These are phyloP conservation scores for Tiliacea citrago DNA, from an alignment of 2,888 invertebrate genomes.

Conservation along the genomic window DNA sequence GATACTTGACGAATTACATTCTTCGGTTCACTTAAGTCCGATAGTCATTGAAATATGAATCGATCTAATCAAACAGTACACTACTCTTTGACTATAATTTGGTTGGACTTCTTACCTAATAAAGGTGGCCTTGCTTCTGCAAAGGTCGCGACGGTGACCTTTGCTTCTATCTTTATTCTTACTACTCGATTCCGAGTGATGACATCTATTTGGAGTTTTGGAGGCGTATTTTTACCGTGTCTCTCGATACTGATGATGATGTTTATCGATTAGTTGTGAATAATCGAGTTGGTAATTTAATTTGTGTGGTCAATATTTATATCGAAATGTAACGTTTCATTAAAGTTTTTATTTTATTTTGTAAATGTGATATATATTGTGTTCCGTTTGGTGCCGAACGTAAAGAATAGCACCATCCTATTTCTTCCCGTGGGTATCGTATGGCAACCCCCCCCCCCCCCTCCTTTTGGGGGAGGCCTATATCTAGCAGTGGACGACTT, in stretches of 20 bases:
- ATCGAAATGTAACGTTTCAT: background rate
- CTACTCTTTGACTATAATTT: conserved; percentile 56
- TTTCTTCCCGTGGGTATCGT: too few species aligned
- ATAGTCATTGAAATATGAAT: conserved; percentile 41
- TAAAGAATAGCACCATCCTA: too few species aligned
- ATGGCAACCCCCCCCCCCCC: too few species aligned
- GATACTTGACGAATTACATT: conserved; percentile 30
- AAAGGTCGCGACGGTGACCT: conserved; percentile 84
- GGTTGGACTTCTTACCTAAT: conserved; percentile 66
- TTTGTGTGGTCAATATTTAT: background rate
- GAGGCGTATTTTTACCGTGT: conserved; percentile 66
- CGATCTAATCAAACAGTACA: conserved; percentile 47
- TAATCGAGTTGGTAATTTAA: background rate
- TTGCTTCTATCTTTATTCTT: conserved; percentile 71
- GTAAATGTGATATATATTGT: background rate
- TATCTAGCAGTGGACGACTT: too few species aligned
- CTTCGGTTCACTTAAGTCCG: conserved; percentile 19
- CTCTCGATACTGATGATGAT: conserved; percentile 60
- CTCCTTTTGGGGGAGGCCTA: too few species aligned
- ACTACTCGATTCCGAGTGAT: conserved; percentile 69
- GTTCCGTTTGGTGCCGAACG: too few species aligned
- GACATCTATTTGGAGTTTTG: conserved; percentile 75
- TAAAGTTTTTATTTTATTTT: background rate
- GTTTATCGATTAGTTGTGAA: background rate
- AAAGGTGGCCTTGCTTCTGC: conserved; percentile 81